phyloP scores from a whole-genome alignment of 2,113 vertebrate genomes.

The Tragulus kanchil region DNA sequence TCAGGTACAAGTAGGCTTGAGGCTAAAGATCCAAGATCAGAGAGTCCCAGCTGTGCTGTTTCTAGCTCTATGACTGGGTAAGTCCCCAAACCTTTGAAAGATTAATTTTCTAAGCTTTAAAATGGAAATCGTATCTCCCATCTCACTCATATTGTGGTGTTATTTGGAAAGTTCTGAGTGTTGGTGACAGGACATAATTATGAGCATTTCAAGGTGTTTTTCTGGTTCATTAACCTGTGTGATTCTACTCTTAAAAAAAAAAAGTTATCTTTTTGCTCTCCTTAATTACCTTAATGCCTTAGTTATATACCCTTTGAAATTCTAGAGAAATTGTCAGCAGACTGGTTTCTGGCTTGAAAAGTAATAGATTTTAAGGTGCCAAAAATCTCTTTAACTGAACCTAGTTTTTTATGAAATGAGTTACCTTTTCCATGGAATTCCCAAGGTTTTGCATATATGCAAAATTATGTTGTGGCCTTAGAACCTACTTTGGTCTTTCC shows the following conservation, averaged over 20 bases:
- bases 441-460: neutral
- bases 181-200: neutral
- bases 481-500: neutral
- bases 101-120: neutral
- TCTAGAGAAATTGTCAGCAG: neutral
- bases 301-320: neutral
- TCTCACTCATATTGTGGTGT: neutral
- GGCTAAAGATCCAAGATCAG: neutral
- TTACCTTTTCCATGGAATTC: neutral
- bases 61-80: neutral
- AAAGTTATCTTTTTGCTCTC: neutral
- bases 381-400: neutral
- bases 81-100: neutral
- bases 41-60: neutral
- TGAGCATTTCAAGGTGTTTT: neutral
- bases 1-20: neutral
- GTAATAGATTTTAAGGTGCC: neutral
- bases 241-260: neutral
- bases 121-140: neutral
- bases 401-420: neutral
- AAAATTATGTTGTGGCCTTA: slow-evolving; percentile 11
- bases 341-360: neutral
- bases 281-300: neutral
- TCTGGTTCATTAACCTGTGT: neutral
- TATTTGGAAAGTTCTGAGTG: slow-evolving; percentile 41